phyloP scores from a whole-genome alignment of 2,888 invertebrate genomes.

The Tetragonula carbonaria region DNA sequence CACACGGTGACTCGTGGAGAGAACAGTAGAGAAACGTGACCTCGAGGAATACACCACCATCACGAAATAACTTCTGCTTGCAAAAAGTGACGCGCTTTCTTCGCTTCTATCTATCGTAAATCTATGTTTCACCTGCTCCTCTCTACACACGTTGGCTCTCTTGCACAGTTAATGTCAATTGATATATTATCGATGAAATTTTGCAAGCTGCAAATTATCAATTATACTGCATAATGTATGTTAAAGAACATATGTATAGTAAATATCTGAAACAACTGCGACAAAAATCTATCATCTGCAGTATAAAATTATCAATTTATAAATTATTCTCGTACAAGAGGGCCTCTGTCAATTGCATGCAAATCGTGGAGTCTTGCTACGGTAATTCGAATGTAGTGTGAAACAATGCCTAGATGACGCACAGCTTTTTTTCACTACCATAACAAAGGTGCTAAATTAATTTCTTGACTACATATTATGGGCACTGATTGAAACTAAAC shows the following conservation, averaged over 20 bases:
- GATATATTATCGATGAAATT: not conserved
- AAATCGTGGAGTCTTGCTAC: slow-evolving; percentile 47
- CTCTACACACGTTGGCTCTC: slow-evolving; percentile 33
- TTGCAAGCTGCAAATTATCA: not conserved
- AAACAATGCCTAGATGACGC: slow-evolving; percentile 44
- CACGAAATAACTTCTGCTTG: slow-evolving; percentile 50
- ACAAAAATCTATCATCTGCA: not conserved
- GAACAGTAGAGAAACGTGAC: slow-evolving; percentile 20
- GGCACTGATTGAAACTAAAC: too few species aligned
- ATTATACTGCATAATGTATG: not conserved
- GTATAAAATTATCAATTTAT: not conserved
- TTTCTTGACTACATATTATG: not conserved
- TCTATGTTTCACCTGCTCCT: slow-evolving; percentile 59
- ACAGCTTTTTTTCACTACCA: slow-evolving; percentile 44
- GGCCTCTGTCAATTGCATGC: slow-evolving; percentile 55
- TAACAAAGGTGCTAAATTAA: slow-evolving; percentile 1
- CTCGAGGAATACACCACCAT: slow-evolving; percentile 5
- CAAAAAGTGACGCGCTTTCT: slow-evolving; percentile 51
- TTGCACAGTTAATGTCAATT: not conserved
- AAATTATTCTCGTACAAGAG: not conserved
- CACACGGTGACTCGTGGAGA: slow-evolving; percentile 29
- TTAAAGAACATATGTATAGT: too few species aligned
- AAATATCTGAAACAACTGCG: not conserved
- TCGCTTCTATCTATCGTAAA: slow-evolving; percentile 56
- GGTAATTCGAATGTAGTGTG: slow-evolving; percentile 43